A percentile compares a stretch with the other conserved stretches of the same genome.
phyloP scores from a whole-genome alignment of 2,113 vertebrate species.

The Camelus bactrianus region DNA sequence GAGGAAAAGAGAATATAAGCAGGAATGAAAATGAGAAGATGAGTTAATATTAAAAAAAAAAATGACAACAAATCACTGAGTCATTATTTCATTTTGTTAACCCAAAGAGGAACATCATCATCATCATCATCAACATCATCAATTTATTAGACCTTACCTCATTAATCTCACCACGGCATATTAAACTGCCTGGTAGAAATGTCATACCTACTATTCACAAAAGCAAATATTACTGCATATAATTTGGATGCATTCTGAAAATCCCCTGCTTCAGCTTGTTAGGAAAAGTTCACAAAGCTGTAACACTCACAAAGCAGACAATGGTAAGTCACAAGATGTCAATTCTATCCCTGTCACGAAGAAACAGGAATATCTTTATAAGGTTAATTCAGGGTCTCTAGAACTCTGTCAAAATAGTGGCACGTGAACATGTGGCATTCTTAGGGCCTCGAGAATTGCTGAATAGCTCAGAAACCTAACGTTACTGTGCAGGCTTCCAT shows the following conservation, averaged over 20 bases:
- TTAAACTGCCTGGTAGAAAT: slow-evolving; percentile 36
- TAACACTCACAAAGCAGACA: slow-evolving; percentile 62
- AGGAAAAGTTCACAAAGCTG: slow-evolving; percentile 61
- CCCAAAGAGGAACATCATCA: neutral
- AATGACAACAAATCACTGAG: neutral
- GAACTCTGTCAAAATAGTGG: slow-evolving; percentile 75
- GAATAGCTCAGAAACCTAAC: slow-evolving; percentile 69
- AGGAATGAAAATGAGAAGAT: neutral
- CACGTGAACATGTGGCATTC: slow-evolving; percentile 43
- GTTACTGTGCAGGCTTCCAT: neutral
- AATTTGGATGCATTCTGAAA: slow-evolving; percentile 60
- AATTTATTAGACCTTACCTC: slow-evolving; percentile 15
- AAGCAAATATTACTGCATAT: slow-evolving; percentile 40
- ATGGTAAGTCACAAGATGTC: slow-evolving; percentile 66
- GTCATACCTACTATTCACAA: slow-evolving; percentile 16
- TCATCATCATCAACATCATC: neutral
- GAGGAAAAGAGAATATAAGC: neutral
- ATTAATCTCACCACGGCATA: slow-evolving; percentile 33
- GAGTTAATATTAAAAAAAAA: neutral
- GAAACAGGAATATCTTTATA: slow-evolving; percentile 73
- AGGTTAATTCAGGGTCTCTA: slow-evolving; percentile 76
- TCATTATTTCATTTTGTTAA: neutral
- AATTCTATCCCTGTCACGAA: slow-evolving; percentile 66
- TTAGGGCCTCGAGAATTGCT: slow-evolving; percentile 64
- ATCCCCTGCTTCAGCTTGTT: slow-evolving; percentile 52